Conservation (phyloP, 1,140 invertebrate genomes). For the Diorhabda carinulata region DNA sequence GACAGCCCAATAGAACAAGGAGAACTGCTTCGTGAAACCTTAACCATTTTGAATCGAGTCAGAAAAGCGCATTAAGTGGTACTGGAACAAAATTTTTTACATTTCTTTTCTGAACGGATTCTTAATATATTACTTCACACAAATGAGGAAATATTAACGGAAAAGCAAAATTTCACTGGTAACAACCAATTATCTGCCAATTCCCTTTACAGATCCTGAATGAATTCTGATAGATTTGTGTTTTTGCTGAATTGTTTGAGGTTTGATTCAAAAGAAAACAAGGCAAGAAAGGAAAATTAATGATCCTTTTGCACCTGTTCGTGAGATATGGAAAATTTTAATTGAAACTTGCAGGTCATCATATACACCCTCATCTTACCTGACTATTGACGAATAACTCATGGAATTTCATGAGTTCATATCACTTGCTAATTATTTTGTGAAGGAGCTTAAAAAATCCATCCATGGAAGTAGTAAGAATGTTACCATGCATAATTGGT, state of each 20-base stretch:
- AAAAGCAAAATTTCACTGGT: conserved; percentile 1
- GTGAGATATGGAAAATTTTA: too few species aligned
- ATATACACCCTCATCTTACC: conserved; percentile 4
- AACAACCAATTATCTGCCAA: conserved; percentile 16
- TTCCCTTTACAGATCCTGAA: conserved; percentile 21
- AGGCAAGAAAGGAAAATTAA: conserved; percentile 28
- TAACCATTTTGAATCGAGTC: not conserved
- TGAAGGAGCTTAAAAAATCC: conserved; percentile 31
- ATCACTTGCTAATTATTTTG: conserved; percentile 35
- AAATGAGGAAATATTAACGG: conserved; percentile 11
- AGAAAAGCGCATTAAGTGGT: conserved; percentile 9
- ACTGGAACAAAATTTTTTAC: not conserved
- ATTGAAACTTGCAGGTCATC: conserved; percentile 29
- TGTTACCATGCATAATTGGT: conserved; percentile 46
- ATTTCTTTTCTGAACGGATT: conserved; percentile 9
- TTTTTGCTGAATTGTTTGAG: conserved; percentile 40
- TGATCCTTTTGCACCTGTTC: conserved; percentile 40
- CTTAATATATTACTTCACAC: conserved; percentile 7
- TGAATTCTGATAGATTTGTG: conserved; percentile 42
- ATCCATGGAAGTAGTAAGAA: conserved; percentile 36
- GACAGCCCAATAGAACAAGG: too few species aligned
- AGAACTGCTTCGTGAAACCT: not conserved
- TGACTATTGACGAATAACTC: conserved; percentile 33
- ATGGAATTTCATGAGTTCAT: conserved; percentile 30
- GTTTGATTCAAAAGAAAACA: conserved; percentile 41